phyloP scores from a whole-genome alignment of 2,113 vertebrate species.

The Glareola pratincola region DNA sequence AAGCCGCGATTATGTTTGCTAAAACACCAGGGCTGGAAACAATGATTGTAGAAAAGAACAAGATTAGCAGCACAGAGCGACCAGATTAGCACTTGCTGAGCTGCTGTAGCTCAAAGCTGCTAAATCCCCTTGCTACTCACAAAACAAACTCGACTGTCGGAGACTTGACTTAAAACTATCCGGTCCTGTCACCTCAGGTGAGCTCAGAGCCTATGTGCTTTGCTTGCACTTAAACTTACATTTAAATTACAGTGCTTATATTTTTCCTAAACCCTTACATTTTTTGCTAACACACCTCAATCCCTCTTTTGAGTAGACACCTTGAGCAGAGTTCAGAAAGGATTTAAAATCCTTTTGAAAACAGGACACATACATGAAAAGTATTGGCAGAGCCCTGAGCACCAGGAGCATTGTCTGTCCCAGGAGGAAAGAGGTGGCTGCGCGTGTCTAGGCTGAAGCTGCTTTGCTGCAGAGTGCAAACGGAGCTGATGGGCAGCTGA shows the following conservation, averaged over 20 bases:
- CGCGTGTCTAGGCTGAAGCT: not conserved
- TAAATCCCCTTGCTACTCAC: not conserved
- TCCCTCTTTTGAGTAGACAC: not conserved
- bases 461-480: not conserved
- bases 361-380: not conserved
- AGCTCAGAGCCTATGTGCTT: not conserved
- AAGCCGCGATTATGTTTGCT: not conserved
- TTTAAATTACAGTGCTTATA: not conserved
- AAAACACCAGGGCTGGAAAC: not conserved
- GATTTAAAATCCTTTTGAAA: not conserved
- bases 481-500: not conserved
- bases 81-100: not conserved
- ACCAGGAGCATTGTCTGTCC: not conserved
- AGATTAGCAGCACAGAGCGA: not conserved
- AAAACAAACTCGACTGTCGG: not conserved
- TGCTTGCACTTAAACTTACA: not conserved
- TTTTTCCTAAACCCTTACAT: not conserved
- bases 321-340: not conserved
- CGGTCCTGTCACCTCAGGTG: not conserved
- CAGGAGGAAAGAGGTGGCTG: not conserved
- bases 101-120: not conserved
- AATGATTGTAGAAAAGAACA: not conserved
- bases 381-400: not conserved
- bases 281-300: not conserved
- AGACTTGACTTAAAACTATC: not conserved